Base-by-base conservation (phyloP, 37 sponge, comb jelly and placozoan genomes). In the Eunapius fragilis region DNA sequence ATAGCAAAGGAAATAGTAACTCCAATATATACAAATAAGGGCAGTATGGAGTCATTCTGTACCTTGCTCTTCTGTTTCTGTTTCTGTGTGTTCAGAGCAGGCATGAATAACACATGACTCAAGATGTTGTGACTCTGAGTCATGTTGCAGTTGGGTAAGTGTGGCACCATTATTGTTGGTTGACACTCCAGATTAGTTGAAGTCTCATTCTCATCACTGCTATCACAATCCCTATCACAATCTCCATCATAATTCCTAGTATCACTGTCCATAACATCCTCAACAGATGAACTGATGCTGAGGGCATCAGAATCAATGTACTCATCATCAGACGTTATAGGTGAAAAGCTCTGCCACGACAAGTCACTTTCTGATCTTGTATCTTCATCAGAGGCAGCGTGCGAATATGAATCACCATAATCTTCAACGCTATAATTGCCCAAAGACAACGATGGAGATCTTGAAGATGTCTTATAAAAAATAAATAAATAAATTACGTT, bases 21-120 rank as follows among this genome's bases (percentile, higher is more conserved):
- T 31, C 76, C 77, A 67, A 30, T 17, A 28, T 76, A 32, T 41
- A 41, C 41, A 41, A 41, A 41, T 41, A 41, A 41, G 48, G 85
- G 85, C 13, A 84, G 85, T 26, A 84, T 47, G 12, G 77, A 76
- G 41, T 41, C 41, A 41, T 41, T 41, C 41, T 41, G 41, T 41
- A 41, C 41, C 41, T 41, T 41, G 32, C 38, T 22, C 17, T 69
- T 77, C 69, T 47, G 30, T 33, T 47, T 35, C 35, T 80, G 70
- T 68, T 24, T 31, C 35, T 25, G 70, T 19, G 25, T 30, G 36
- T 70, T 22, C 33, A 24, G 22, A 69, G 31, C 25, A 38, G 38
- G 22, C 71, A 69, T 38, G 22, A 68, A 69, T 72, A 23, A 31
- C 48, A 86, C 12, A 24, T 31, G 71, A 77, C 79, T 37, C 28